Evolutionary conservation across 1,140 invertebrate species (phyloP).

Genomic region (Lepidotrigona ventralis): DNA sequence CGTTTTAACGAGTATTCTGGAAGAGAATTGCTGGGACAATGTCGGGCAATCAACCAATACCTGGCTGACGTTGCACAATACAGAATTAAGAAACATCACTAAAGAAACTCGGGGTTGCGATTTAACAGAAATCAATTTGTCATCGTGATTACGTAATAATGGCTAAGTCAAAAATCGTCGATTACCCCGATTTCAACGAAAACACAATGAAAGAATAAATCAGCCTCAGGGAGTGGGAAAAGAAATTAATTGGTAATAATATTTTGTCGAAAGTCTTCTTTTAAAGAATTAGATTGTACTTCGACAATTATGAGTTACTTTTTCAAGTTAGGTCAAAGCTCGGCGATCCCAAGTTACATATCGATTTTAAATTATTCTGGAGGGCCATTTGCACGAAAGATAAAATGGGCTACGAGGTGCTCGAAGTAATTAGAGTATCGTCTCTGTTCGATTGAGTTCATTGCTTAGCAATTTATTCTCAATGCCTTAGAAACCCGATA

Average conservation of each 20-base stretch:
- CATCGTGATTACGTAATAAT: constrained; percentile 48
- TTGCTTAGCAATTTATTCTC: not conserved
- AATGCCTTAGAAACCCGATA: not conserved
- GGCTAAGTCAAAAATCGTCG: not conserved
- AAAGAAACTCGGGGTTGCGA: not conserved
- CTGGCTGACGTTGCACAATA: not conserved
- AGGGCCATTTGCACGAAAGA: not conserved
- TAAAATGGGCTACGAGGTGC: constrained; percentile 3
- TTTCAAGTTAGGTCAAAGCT: not conserved
- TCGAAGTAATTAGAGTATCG: constrained; percentile 16
- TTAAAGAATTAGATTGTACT: not conserved
- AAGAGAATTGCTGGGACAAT: not conserved
- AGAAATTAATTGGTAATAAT: not conserved
- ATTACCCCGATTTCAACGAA: not conserved
- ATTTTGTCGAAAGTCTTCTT: not conserved
- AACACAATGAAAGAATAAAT: not conserved
- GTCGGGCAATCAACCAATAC: not conserved
- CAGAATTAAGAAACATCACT: constrained; percentile 28
- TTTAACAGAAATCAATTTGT: constrained; percentile 39
- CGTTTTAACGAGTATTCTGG: constrained; percentile 19
- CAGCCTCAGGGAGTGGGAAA: not conserved
- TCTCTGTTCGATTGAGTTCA: not conserved
- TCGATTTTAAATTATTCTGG: constrained; percentile 17
- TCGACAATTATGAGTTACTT: not conserved
- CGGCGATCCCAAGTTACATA: not conserved